phyloP scores from a whole-genome alignment of 2,888 invertebrate species.

The Idaea biselata region DNA sequence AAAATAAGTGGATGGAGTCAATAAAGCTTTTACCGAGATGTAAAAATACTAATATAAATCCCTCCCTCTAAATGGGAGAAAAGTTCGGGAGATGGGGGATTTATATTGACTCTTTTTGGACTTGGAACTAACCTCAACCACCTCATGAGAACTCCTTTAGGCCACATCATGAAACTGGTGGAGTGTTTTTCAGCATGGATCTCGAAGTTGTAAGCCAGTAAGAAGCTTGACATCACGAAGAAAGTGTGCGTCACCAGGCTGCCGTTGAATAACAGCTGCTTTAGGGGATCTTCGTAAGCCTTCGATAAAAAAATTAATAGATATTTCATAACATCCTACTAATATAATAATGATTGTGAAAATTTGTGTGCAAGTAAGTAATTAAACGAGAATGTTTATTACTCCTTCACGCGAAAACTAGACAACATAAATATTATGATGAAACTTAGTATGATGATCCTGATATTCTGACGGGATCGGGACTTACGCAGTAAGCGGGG shows the following conservation, averaged over 20 bases:
- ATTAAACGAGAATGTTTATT: too few relatives aligned
- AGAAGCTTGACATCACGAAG: slow-evolving; percentile 68
- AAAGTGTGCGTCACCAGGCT: slow-evolving; percentile 63
- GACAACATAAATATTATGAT: too few relatives aligned
- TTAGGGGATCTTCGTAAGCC: slow-evolving; percentile 61
- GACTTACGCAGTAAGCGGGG: too few relatives aligned
- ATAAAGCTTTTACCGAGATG: too few relatives aligned
- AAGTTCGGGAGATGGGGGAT: too few relatives aligned
- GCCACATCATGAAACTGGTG: slow-evolving; percentile 48
- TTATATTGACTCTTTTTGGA: too few relatives aligned
- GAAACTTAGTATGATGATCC: too few relatives aligned
- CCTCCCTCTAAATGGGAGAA: not conserved
- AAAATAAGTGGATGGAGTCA: too few relatives aligned
- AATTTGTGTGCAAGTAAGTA: too few relatives aligned
- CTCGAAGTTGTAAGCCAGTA: slow-evolving; percentile 64
- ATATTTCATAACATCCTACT: not conserved
- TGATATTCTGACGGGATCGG: too few relatives aligned
- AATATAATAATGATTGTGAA: not conserved
- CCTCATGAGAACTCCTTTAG: slow-evolving; percentile 58
- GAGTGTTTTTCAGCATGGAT: slow-evolving; percentile 48
- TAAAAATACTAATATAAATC: not conserved
- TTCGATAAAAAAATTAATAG: slow-evolving; percentile 29
- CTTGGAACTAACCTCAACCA: slow-evolving; percentile 55
- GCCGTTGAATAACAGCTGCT: slow-evolving; percentile 65
- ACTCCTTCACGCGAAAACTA: too few relatives aligned